Conservation (phyloP, 2,888 invertebrate species). For the Scaptomyza reducta region DNA sequence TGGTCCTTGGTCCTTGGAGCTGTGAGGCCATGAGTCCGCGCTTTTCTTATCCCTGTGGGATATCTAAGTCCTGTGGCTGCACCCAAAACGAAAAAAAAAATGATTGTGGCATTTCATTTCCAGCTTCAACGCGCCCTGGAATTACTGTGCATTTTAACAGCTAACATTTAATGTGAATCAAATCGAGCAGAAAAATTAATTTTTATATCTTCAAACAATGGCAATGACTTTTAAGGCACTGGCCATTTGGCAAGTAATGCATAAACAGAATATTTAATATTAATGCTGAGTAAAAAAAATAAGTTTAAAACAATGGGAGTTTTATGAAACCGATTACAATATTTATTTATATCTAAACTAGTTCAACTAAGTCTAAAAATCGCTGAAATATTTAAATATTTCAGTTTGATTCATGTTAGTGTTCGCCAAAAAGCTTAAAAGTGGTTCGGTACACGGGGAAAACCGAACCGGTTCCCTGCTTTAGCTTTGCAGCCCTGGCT, state of each 20-base stretch:
- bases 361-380: no score
- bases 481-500: background rate
- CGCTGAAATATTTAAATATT: no score
- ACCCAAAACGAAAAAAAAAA: conserved; percentile 15
- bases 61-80: conserved; percentile 47
- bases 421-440: no score
- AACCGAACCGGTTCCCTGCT: background rate
- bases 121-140: conserved; percentile 31
- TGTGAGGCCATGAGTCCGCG: conserved; percentile 66
- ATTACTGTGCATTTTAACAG: conserved; percentile 78
- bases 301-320: background rate
- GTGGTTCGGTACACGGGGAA: background rate
- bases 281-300: background rate
- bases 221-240: conserved; percentile 19
- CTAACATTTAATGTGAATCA: conserved; percentile 77
- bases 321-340: no score
- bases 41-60: conserved; percentile 51
- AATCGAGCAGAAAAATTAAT: conserved; percentile 81
- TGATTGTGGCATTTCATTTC: conserved; percentile 56
- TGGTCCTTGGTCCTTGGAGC: conserved; percentile 33
- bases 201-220: conserved; percentile 36
- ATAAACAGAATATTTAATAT: background rate
- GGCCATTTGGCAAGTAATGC: no score
- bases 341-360: no score
- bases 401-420: no score